Percentiles rank a stretch among this genome's conserved stretches.
Conservation (phyloP, 1,140 invertebrate genomes). For the Chironomus tepperi region DNA sequence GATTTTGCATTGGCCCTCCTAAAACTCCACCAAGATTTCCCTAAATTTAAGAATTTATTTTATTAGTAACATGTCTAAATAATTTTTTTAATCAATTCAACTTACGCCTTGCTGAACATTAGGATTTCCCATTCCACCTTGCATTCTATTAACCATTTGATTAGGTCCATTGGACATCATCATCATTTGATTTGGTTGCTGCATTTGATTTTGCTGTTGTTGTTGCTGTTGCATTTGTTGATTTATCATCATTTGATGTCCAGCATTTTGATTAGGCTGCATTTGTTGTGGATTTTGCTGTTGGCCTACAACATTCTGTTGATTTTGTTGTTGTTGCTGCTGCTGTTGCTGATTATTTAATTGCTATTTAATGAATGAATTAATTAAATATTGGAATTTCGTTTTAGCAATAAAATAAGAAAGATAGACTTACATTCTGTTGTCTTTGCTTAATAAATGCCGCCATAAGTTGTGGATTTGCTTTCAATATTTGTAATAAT, state of each 20-base stretch:
- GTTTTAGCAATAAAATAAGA: background rate
- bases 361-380: background rate
- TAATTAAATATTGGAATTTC: no score
- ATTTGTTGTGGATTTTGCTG: constrained; percentile 39
- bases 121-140: constrained; percentile 30
- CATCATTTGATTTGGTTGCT: constrained; percentile 33
- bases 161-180: constrained; percentile 32
- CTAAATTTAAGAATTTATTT: background rate
- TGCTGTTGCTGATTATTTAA: constrained; percentile 36
- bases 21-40: background rate
- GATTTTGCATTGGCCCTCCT: constrained; percentile 27
- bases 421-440: constrained; percentile 30
- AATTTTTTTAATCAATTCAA: background rate
- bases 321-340: constrained; percentile 42
- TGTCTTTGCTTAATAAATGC: constrained; percentile 90
- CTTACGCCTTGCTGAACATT: constrained; percentile 37
- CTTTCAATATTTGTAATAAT: constrained; percentile 85
- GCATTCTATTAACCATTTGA: constrained; percentile 42
- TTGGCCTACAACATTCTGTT: constrained; percentile 44
- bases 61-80: background rate
- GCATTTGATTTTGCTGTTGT: constrained; percentile 39
- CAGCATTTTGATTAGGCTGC: constrained; percentile 33
- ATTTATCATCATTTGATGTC: constrained; percentile 28
- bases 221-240: constrained; percentile 31
- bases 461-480: constrained; percentile 92